Base-by-base conservation (phyloP, 30 jellyfish, hydroid and myxozoan species). In the Aurelia sp. region DNA sequence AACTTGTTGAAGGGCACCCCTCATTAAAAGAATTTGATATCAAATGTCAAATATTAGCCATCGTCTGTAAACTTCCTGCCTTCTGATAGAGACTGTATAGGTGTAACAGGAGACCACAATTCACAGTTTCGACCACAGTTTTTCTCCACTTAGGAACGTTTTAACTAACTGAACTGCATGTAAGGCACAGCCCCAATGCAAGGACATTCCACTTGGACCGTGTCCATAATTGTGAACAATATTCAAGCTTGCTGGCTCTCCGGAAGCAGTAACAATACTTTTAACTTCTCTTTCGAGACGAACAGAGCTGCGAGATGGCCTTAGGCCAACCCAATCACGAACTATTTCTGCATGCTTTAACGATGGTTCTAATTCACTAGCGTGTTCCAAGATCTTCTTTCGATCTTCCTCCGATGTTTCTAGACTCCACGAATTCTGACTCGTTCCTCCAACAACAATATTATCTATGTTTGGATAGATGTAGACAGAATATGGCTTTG, bases 161-260 rank as follows among this genome's bases (percentile, higher is more conserved):
- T 77, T 57, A 3, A 78, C 90, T 73, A 93, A 58, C 79, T 73
- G 67, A 27, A 88, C 89, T 13, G 91, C 89, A 18, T 89, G 94
- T 52, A 64, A 80, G 0, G 99, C 99, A 76, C 98, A 87, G 1
- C 99, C 99, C 99, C 99, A 95, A 55, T 65, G 79, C 55, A 95
- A 40, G 3, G 99, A 61, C 47, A 95, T 64, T 27, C 99, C 99
- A 41, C 79, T 44, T 2, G 98, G 93, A 0, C 99, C 99, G 55
- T 87, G 97, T 3, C 99, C 99, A 71, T 95, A 95, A 72, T 89
- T 95, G 66, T 95, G 99, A 13, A 95, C 89, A 7, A 95, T 91
- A 98, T 73, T 85, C 13, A 85, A 70, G 13, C 13, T 75, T 44
- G 81, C n/a, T 8, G 51, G 23, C 40, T 20, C 59, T 71, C 73